Base-by-base conservation (phyloP, 2,888 invertebrate species). In the Chymomyza procnemis region DNA sequence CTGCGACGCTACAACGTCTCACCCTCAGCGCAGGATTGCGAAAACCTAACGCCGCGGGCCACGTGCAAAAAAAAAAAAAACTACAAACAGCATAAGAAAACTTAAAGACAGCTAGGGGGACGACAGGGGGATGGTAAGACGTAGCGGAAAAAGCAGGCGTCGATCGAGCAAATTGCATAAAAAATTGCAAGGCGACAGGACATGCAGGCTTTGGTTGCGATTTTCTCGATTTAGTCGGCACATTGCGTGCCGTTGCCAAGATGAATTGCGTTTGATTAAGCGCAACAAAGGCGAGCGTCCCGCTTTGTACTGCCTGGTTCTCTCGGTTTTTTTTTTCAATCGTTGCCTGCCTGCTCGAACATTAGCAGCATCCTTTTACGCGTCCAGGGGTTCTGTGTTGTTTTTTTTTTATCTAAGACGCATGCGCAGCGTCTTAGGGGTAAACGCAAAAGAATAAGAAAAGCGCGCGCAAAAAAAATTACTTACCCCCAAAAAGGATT, bases 311-410 rank as follows among this genome's bases (percentile, higher is more conserved):
- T 56, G 56, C 18, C 16, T n/a, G 18, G 22, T 61, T 52, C 54
- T 30, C 52, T 47, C 22, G 58, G 54, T 18, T 48, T 14, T 22
- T 26, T 26, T 71, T 52, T 54, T 55, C 63, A n/a, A n/a, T n/a
- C n/a, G 57, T 55, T 55, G 21, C 34, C 68, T 69, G 57, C 47
- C 71, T 61, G 71, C 71, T 71, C 81, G 79, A 80, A 87, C 88
- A 88, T 89, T 88, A 88, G 88, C 88, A 88, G 88, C 88, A 88
- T 89, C 89, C 86, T 88, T 88, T 84, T 88, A 77, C 77, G 79
- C 69, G 19, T 22, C 34, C 26, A 26, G 26, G 21, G 34, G 26
- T 3, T 26, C 8, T 2, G 4, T 22, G 2, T 22, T 22, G 6
- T 26, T 26, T 26, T 26, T 26, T 26, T 26, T 26, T 46, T n/a